Evolutionary conservation across 2,113 vertebrate species (phyloP).

Genomic region (Odobenus rosmarus): DNA sequence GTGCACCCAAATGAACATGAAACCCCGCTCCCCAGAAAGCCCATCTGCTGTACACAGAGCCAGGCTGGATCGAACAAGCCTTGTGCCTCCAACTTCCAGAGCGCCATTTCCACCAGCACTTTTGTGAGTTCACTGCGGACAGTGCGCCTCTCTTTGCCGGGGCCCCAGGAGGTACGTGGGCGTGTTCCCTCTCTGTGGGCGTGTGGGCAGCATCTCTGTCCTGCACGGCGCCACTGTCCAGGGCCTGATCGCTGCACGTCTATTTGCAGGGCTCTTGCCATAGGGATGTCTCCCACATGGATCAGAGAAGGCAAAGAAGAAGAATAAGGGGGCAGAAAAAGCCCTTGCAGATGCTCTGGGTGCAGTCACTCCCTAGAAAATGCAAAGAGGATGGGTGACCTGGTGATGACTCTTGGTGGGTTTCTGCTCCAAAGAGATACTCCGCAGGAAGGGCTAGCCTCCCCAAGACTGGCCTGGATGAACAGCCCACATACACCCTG

Average conservation of each 20-base stretch:
- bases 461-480: not conserved
- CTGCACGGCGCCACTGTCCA: rapidly evolving
- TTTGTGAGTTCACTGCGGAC: not conserved
- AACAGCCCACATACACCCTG: rapidly evolving
- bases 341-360: too few relatives aligned
- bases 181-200: rapidly evolving
- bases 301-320: not conserved
- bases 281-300: not conserved
- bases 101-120: too few relatives aligned
- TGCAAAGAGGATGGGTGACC: not conserved
- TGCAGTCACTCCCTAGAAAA: not conserved
- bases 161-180: not conserved
- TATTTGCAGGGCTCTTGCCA: not conserved
- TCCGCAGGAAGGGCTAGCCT: not conserved
- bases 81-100: not conserved
- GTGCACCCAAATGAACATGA: not conserved
- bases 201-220: rapidly evolving
- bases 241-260: rapidly evolving
- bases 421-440: rapidly evolving
- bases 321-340: not conserved
- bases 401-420: rapidly evolving
- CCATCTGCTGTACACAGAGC: rapidly evolving
- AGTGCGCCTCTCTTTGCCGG: not conserved
- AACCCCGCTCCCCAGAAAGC: rapidly evolving
- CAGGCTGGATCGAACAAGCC: not conserved